Conservation (phyloP, 2,797 vertebrate species). For the Rallus crepitans region DNA sequence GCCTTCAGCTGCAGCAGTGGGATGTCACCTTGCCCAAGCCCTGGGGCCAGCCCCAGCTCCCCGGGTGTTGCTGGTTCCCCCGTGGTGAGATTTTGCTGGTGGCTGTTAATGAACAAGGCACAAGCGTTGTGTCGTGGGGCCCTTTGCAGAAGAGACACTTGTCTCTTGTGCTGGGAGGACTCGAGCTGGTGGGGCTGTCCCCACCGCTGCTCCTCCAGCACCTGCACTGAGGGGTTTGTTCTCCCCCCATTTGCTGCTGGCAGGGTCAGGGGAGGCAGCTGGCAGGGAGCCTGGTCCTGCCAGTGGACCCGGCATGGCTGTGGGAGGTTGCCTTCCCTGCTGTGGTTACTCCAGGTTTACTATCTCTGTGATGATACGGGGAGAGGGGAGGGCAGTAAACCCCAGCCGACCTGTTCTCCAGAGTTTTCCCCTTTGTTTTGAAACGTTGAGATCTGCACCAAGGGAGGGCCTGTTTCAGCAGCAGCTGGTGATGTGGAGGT, state of each 20-base stretch:
- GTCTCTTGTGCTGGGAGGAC: neutral
- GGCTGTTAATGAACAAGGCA: neutral
- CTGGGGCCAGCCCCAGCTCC: neutral
- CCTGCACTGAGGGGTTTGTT: neutral
- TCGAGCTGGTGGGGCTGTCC: accelerated
- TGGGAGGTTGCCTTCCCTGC: neutral
- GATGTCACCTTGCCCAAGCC: neutral
- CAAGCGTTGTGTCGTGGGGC: accelerated
- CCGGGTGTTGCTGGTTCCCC: accelerated
- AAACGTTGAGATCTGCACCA: neutral
- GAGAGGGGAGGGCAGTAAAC: neutral
- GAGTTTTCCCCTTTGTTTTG: neutral
- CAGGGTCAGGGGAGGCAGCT: neutral
- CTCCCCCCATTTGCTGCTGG: neutral
- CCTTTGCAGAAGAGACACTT: neutral
- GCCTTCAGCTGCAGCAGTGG: neutral
- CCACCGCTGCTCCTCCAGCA: neutral
- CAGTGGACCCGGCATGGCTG: neutral
- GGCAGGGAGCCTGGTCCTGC: neutral
- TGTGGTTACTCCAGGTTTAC: neutral
- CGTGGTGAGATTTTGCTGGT: neutral
- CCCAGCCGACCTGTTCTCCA: neutral
- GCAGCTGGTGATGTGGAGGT: neutral
- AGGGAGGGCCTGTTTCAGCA: neutral
- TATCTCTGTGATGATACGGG: accelerated